Base-by-base conservation (phyloP, 2,888 invertebrate genomes). In the Herminia tarsipennalis region DNA sequence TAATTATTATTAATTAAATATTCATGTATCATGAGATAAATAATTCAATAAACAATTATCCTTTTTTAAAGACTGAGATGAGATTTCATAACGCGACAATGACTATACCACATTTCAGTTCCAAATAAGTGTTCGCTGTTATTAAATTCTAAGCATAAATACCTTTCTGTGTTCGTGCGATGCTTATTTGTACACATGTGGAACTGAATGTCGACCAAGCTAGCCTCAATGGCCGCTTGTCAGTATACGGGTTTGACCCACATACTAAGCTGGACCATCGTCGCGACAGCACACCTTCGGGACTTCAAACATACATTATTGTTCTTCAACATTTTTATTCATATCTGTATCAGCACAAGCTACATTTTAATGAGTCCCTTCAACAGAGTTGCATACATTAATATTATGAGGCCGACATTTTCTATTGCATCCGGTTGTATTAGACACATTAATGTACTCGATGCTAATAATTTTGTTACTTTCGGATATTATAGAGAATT, bases 171-270 rank as follows among this genome's bases (percentile, higher is more conserved):
- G 30, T 41, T 46, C 28, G 46, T 55, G 51, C 21, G 27, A 13
- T 28, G 35, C 51, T 50, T 56, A 37, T 62, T 53, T 54, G 53
- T 49, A 58, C 52, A 50, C 42, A 58, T 54, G 47, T 43, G 43
- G 42, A 22, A 35, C 47, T 45, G 24, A 42, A 48, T 46, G 50
- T 48, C 35, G 41, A 39, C 34, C 54, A 61, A 45, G 39, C 48
- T 40, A 54, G 57, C 38, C 40, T 45, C 51, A 45, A 29, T 59
- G 34, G 9, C 25, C 27, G 46, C 28, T n/a, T 39, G 48, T 51
- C 43, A 44, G 27, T 56, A 46, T 39, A 51, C 58, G 48, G 40
- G 56, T 56, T 44, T 65, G 66, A 65, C 65, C 66, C 43, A 65
- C 48, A 54, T 65, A 37, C 40, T 36, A 25, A 22, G 46, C 13